These are phyloP conservation scores for Agonum fuliginosum DNA, from an alignment of 2,888 invertebrate genomes.

Conservation along the genomic window DNA sequence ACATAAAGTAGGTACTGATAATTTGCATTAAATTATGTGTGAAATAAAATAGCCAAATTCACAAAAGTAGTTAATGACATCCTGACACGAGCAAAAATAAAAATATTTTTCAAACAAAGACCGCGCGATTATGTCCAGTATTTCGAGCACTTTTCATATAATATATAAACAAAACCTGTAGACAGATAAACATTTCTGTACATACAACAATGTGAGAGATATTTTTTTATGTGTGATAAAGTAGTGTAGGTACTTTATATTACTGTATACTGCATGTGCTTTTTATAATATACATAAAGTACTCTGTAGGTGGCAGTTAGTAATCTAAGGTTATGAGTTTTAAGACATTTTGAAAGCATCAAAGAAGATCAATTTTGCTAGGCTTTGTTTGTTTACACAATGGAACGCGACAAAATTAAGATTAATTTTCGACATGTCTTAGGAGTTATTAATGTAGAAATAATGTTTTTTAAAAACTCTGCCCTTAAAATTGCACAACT, in stretches of 20 bases:
- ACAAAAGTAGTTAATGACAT: neutral
- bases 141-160: slow-evolving; percentile 22
- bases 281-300: slow-evolving; percentile 34
- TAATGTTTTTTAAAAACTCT: no score
- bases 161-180: slow-evolving; percentile 12
- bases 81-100: neutral
- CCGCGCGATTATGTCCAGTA: neutral
- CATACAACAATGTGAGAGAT: slow-evolving; percentile 14
- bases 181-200: slow-evolving; percentile 5
- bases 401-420: no score
- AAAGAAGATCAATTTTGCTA: no score
- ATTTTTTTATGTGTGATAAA: slow-evolving; percentile 18
- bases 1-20: neutral
- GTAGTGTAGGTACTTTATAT: no score
- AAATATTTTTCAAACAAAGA: neutral
- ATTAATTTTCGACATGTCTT: no score
- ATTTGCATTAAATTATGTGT: slow-evolving; percentile 11
- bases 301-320: no score
- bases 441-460: no score
- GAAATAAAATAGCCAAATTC: no score
- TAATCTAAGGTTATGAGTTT: no score
- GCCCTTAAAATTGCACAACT: no score
- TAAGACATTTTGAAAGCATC: no score
- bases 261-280: slow-evolving; percentile 13
- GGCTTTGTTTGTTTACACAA: no score